phyloP scores from a whole-genome alignment of 2,797 vertebrate species.

The Helicolenus hilgendorfi region DNA sequence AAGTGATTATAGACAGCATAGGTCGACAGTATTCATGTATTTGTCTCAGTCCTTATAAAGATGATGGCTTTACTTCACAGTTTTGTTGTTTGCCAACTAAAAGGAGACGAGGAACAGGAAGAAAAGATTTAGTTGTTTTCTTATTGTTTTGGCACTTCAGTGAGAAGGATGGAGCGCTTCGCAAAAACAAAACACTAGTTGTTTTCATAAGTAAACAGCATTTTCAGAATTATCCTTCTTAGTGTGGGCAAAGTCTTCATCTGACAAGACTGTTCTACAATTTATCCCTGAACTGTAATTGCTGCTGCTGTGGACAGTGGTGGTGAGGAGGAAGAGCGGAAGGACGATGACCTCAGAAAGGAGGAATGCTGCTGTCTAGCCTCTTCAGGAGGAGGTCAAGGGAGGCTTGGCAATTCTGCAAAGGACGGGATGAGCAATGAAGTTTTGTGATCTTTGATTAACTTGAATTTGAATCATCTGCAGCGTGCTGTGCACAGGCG shows the following conservation, averaged over 20 bases:
- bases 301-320: neutral
- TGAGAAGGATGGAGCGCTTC: neutral
- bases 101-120: neutral
- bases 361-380: conserved; percentile 61
- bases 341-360: conserved; percentile 54
- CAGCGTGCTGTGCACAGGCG: neutral
- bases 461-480: neutral
- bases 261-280: neutral
- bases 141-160: neutral
- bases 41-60: neutral
- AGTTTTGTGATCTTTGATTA: conserved; percentile 18
- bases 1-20: neutral
- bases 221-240: neutral
- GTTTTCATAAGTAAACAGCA: neutral
- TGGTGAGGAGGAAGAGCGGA: conserved; percentile 19
- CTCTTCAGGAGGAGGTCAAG: conserved; percentile 50
- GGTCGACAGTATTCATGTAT: neutral
- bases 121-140: neutral
- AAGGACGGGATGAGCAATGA: neutral
- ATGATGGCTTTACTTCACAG: neutral
- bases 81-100: neutral
- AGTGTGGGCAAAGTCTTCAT: neutral
- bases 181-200: neutral
- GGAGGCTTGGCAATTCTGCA: conserved; percentile 25
- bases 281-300: conserved; percentile 9